phyloP scores from a whole-genome alignment of 2,888 invertebrate genomes.

The Tetanocera ferruginea region DNA sequence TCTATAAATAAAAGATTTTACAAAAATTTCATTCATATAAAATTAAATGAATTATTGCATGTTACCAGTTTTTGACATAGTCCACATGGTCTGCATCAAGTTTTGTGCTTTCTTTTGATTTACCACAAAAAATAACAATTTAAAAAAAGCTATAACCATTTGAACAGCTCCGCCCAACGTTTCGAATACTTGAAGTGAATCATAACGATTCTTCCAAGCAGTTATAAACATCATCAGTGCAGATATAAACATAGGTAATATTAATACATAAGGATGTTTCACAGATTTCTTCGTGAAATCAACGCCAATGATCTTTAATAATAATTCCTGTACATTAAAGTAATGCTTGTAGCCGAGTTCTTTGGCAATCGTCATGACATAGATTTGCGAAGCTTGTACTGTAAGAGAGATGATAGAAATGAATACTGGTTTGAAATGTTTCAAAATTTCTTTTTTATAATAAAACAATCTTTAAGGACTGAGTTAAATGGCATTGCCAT shows the following conservation, averaged over 20 bases:
- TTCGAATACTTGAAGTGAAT: conserved; percentile 36
- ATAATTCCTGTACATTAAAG: not conserved
- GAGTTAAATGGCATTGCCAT: no score
- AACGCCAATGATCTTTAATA: not conserved
- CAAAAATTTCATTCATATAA: no score
- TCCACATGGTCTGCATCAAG: conserved; percentile 39
- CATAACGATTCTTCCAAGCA: not conserved
- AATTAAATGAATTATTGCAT: not conserved
- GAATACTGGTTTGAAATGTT: not conserved
- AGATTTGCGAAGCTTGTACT: not conserved
- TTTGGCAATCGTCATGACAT: not conserved
- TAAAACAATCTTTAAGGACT: no score
- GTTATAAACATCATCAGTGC: not conserved
- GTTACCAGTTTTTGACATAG: conserved; percentile 40
- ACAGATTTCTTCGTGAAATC: not conserved
- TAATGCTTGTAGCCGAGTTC: not conserved
- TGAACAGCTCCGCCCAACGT: conserved; percentile 43
- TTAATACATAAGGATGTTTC: not conserved
- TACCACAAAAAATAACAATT: conserved; percentile 34
- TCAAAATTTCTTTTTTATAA: no score
- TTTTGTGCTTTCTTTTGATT: conserved; percentile 36
- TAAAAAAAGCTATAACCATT: conserved; percentile 26
- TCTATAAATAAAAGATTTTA: not conserved
- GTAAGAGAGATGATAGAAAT: no score
- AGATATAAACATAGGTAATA: not conserved